A percentile compares a stretch with the other conserved stretches of the same genome.
These are phyloP conservation scores for Sclerurus mexicanus DNA, from an alignment of 2,113 vertebrate genomes.

Conservation along the genomic window DNA sequence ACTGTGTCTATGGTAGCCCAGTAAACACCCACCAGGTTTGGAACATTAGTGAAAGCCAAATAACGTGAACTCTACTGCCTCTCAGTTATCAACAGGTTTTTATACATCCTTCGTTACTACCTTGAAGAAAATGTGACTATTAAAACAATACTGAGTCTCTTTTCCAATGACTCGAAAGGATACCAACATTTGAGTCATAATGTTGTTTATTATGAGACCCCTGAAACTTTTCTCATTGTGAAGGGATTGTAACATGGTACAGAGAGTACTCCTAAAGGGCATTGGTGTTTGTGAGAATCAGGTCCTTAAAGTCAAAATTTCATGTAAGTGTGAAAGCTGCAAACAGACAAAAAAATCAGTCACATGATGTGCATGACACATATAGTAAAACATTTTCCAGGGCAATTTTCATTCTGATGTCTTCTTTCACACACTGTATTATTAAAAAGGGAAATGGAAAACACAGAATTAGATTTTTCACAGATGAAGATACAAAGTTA, in stretches of 20 bases:
- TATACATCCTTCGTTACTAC: not conserved
- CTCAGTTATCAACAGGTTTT: constrained; percentile 10
- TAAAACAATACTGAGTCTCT: not conserved
- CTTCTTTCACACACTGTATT: not conserved
- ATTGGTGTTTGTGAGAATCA: not conserved
- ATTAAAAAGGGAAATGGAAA: not conserved
- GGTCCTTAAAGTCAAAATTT: not conserved
- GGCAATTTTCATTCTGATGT: not conserved
- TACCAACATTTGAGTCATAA: not conserved
- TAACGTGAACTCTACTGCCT: not conserved
- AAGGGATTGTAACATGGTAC: not conserved
- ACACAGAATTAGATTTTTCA: not conserved
- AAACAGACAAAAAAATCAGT: not conserved
- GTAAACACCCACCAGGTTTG: not conserved
- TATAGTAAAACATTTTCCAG: not conserved
- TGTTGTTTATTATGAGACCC: not conserved
- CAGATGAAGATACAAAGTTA: not conserved
- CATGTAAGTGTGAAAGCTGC: not conserved
- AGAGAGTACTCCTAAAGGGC: not conserved
- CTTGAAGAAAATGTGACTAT: not conserved
- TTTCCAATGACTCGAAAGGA: not conserved
- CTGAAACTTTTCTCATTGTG: not conserved
- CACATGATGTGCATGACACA: not conserved
- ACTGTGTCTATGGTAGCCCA: not conserved
- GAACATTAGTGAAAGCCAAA: not conserved